Base-by-base conservation (phyloP, 1,140 invertebrate genomes). In the Hylyphantes graminicola region DNA sequence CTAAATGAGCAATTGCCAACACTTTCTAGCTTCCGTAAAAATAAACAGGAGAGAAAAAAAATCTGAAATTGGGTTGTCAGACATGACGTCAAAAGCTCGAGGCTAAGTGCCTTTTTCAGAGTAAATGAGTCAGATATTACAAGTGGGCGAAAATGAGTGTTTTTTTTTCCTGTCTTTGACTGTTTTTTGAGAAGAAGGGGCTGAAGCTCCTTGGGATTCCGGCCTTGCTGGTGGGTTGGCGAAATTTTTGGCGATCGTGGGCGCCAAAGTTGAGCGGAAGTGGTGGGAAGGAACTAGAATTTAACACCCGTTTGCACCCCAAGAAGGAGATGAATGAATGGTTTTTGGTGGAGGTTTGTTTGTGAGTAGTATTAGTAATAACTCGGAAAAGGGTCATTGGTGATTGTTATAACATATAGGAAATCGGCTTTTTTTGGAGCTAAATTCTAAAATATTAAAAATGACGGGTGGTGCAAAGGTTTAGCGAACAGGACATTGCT, bases 211-310 rank as follows among this genome's bases (percentile, higher is more conserved):
- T 12, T 13, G 51, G 35, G 74, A 76, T 55, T 65, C 76, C 76
- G 63, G 63, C 76, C 76, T 78, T 78, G 76, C 12, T 35, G 76
- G 75, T 65, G 50, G 76, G 75, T 78, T 78, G 76, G 76, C 76
- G 63, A 78, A 10, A 17, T 67, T 65, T 78, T 78, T 78, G 68
- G 68, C 68, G 68, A 53, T 70, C 17, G 51, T 70, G 51, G 10
- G 10, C 10, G 9, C 35, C 48, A 59, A 74, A 74, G 50, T 35
- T 57, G 74, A 61, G 63, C 57, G 48, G 77, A 80, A 80, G 65
- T 80, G 21, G 77, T 80, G 65, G 77, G 77, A 55, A 8, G 77
- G 48, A 48, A 19, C 65, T 59, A 74, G 51, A 35, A 57, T 35
- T 35, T 35, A 2, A 35, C 35, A 35, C 35, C 35, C 35, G 35